Conservation (phyloP, 2,888 invertebrate species). For the Nezara viridula region DNA sequence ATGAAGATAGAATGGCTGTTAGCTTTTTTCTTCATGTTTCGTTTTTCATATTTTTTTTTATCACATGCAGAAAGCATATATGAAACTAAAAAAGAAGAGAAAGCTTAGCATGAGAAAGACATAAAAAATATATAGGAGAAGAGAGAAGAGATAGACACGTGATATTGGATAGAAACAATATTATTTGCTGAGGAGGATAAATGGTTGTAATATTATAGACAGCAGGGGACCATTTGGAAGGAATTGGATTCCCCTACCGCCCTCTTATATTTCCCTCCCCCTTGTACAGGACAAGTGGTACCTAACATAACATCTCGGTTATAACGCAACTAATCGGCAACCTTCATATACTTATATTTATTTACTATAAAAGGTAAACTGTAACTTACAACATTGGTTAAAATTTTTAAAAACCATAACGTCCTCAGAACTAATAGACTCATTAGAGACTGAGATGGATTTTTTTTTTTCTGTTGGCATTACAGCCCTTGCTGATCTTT, state of each 20-base stretch:
- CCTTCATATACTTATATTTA: background rate
- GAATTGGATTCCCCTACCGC: background rate
- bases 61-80: too few relatives aligned
- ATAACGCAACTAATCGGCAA: background rate
- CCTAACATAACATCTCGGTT: background rate
- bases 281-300: background rate
- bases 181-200: conserved; percentile 27
- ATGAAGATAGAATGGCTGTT: too few relatives aligned
- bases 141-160: background rate
- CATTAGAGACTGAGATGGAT: too few relatives aligned
- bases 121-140: background rate
- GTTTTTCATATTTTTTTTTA: too few relatives aligned
- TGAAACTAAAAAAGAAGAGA: background rate
- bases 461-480: too few relatives aligned
- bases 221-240: background rate
- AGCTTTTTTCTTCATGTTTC: too few relatives aligned
- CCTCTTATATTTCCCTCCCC: background rate
- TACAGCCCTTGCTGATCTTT: too few relatives aligned
- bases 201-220: conserved; percentile 33
- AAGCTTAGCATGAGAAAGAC: background rate
- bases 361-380: background rate
- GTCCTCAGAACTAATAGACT: too few relatives aligned
- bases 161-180: conserved; percentile 35
- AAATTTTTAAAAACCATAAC: background rate
- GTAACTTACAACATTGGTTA: background rate